A percentile compares a stretch with the other conserved stretches of the same genome.
phyloP scores from a whole-genome alignment of 1,140 invertebrate genomes.

The Bombus ignitus region DNA sequence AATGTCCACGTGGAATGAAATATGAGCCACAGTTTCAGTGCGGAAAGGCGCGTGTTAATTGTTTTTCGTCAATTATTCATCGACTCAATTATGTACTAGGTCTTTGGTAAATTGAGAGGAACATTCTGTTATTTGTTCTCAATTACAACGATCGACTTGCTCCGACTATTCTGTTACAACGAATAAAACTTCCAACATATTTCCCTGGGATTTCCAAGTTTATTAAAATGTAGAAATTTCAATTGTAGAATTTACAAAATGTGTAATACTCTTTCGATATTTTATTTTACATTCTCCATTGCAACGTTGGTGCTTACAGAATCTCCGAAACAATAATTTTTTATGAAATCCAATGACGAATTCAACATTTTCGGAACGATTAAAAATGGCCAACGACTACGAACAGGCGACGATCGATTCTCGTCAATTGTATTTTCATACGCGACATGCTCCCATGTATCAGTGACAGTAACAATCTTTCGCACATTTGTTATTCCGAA shows the following conservation, averaged over 20 bases:
- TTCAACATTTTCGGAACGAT: not conserved
- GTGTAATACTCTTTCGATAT: not conserved
- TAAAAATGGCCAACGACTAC: not conserved
- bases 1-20: slow-evolving; percentile 45
- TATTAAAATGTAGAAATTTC: too few species aligned
- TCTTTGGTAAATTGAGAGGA: not conserved
- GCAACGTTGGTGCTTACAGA: not conserved
- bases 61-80: slow-evolving; percentile 45
- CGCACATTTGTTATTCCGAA: slow-evolving; percentile 31
- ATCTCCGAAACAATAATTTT: not conserved
- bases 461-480: slow-evolving; percentile 25
- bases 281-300: not conserved
- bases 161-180: not conserved
- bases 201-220: not conserved
- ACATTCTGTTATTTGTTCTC: not conserved
- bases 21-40: slow-evolving; percentile 8
- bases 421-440: not conserved
- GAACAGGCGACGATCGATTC: not conserved
- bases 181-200: not conserved
- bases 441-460: not conserved
- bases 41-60: slow-evolving; percentile 26
- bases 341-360: not conserved
- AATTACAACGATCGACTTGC: not conserved
- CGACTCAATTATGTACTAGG: not conserved
- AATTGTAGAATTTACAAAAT: not conserved